Evolutionary conservation across 2,888 invertebrate species (phyloP), one percentile per base, ranked within the genome.

Genomic region (Amphipoea lucens): DNA sequence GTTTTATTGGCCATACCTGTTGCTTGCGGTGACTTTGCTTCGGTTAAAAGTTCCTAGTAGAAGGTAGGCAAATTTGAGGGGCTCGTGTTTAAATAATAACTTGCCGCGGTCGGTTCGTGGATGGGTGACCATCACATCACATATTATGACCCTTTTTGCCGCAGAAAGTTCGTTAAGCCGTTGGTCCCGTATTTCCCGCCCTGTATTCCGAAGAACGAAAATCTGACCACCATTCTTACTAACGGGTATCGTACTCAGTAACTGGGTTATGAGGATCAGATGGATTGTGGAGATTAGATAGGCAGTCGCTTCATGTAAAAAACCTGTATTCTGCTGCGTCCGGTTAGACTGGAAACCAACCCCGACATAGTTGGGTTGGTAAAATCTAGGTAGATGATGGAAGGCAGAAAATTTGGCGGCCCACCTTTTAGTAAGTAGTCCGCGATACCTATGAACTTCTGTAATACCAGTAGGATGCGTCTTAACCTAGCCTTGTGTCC

Each of bases 1-100:
- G 67, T 89, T 90, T 90, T 88, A 86, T 90, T 76, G 45, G 14
- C 17, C 17, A 73, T 72, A 84, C 82, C 78, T 77, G 78, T 72
- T 82, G 75, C 45, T 79, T 29, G 23, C 0, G 57, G 60, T 68
- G 88, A 69, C 72, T 83, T 36, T 42, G 73, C 78, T 74, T 29
- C 60, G 6, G 36, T 62, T 62, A 20, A 9, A 40, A 23, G 40
- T 70, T 69, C 2, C 23, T 40, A 0, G 23, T 65, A 40, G 11
- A 36, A 54, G n/a, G 65, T 20, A 40, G 23, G 11, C 3, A 63
- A 20, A 20, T 20, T 65, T 65, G 40, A 65, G 63, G 63, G 20
- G 36, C 7, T 36, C 9, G 4, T 65, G 63, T 0, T 9, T 3
- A 3, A 17, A 4, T 36, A 9, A 20, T 36, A 36, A 36, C 36